Evolutionary conservation across 2,888 invertebrate genomes (phyloP).

Genomic region (Osmoderma eremita): DNA sequence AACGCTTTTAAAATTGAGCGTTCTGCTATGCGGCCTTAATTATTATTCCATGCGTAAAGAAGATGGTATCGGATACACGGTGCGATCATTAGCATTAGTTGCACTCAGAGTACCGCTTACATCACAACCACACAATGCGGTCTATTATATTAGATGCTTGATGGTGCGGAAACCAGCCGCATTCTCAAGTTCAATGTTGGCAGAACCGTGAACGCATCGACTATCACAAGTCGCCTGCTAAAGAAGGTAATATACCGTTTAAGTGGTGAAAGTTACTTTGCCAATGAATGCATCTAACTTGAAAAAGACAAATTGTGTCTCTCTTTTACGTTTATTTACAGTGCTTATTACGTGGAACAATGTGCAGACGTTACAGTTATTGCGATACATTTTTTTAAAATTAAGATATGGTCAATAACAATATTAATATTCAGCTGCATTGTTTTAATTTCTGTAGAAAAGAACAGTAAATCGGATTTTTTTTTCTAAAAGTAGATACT

Average conservation of each 20-base stretch:
- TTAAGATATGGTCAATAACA: not conserved
- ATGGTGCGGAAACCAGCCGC: conserved; percentile 30
- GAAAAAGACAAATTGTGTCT: conserved; percentile 28
- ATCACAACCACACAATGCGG: conserved; percentile 32
- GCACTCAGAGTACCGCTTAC: conserved; percentile 35
- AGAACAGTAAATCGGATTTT: too few species aligned
- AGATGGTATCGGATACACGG: conserved; percentile 24
- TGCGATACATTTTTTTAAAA: not conserved
- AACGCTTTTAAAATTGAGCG: conserved; percentile 13
- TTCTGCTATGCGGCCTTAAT: conserved; percentile 34
- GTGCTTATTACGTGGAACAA: not conserved
- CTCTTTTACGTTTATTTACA: conserved; percentile 3
- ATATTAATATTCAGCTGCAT: not conserved
- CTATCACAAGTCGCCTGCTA: conserved; percentile 11
- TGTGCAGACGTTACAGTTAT: not conserved
- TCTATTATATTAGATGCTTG: conserved; percentile 29
- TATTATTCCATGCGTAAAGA: conserved; percentile 39
- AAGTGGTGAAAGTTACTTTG: conserved; percentile 39
- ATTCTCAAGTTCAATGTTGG: conserved; percentile 43
- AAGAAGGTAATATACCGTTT: conserved; percentile 35
- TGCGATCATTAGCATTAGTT: conserved; percentile 39
- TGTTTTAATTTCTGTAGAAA: not conserved
- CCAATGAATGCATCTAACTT: conserved; percentile 15
- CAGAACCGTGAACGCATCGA: conserved; percentile 29
- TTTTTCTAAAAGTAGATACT: not conserved